Base-by-base conservation (phyloP, 2,797 vertebrate species). In the Centropyge bicolor region DNA sequence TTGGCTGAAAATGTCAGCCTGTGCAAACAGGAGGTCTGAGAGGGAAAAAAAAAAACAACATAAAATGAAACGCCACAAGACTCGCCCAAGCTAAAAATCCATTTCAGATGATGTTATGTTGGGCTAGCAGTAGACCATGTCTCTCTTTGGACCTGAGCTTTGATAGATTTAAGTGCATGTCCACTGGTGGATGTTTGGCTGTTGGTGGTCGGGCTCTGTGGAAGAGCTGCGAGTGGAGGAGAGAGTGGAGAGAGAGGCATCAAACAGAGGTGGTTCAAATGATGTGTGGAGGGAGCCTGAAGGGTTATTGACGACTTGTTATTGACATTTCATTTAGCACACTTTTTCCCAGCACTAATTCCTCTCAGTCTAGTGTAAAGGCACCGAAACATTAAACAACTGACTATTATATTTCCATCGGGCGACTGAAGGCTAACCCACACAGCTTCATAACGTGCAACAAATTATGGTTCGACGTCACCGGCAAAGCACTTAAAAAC, bases 251-350 rank as follows among this genome's bases (percentile, higher is more conserved):
- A 1, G 64, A 80, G 81, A 65, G 60, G 57, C 67, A 35, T 51
- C 61, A 43, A 38, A 65, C 59, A 2, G 62, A 76, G 46, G 64
- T 54, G 70, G 49, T 81, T 77, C 16, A 49, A 57, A 68, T 31
- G 35, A 61, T 59, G 82, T 20, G 51, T 6, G 70, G 48, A 73
- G 17, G 41, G 45, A 75, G 76, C 56, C 60, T 19, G 22, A 71
- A 70, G 55, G 64, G 41, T 80, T 85, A 83, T 81, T 70, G 85
- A 89, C 59, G 69, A 65, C 67, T 84, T 27, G 16, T 76, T 88
- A 81, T 59, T 82, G 79, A 76, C 74, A 60, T 81, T 89, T 90
- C 62, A 85, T 86, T 85, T 71, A 73, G 77, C 79, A 43, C 24
- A 78, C 67, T 65, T 79, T 80, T 84, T 56, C 35, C 54, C 56